These are phyloP conservation scores for Motacilla alba DNA, from an alignment of 2,113 vertebrate species.

Conservation along the genomic window DNA sequence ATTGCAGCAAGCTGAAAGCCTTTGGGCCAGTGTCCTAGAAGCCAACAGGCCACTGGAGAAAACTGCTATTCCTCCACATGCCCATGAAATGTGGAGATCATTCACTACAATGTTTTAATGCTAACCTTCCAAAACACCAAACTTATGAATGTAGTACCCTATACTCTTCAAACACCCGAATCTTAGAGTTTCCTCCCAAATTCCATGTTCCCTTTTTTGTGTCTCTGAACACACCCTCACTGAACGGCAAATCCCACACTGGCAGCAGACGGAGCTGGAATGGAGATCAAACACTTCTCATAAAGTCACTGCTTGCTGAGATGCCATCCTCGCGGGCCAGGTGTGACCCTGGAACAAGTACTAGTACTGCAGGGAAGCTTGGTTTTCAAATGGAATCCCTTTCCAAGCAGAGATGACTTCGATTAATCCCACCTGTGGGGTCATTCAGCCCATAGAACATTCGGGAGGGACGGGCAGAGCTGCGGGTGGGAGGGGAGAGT, in stretches of 20 bases:
- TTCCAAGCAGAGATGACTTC: accelerated
- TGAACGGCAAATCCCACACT: neutral
- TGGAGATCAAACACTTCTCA: neutral
- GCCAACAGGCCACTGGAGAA: neutral
- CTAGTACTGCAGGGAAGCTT: neutral
- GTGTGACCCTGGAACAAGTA: neutral
- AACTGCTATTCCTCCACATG: neutral
- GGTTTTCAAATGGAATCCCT: neutral
- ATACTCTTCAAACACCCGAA: neutral
- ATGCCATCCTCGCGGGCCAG: neutral
- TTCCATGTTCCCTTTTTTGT: neutral
- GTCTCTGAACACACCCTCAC: neutral
- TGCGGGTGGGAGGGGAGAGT: accelerated
- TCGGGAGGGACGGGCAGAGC: neutral
- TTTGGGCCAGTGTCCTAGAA: neutral
- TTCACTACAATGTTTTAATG: neutral
- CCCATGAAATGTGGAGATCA: neutral
- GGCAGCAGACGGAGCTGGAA: neutral
- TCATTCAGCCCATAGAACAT: accelerated
- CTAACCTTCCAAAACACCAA: neutral
- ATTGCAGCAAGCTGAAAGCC: neutral
- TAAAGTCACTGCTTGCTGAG: neutral
- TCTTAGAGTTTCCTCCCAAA: neutral
- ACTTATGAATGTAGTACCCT: neutral
- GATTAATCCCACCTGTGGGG: accelerated